Conservation (phyloP, 2,113 vertebrate species). For the Callaeas wilsoni region DNA sequence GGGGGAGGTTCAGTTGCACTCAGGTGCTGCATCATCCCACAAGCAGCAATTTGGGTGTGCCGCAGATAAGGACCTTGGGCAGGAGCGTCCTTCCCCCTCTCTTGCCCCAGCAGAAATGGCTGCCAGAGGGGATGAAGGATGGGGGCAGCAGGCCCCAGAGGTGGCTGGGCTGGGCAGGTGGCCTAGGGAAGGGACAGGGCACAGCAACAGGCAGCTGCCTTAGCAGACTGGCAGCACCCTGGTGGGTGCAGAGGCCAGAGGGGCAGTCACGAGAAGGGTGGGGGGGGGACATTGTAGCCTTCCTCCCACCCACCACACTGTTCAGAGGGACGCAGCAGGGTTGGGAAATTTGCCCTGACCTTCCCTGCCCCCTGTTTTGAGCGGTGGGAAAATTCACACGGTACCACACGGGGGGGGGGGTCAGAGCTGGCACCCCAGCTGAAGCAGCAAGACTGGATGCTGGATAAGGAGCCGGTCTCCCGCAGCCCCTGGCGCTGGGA, state of each 20-base stretch:
- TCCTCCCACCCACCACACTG: background rate
- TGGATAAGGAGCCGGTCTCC: background rate
- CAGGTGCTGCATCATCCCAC: accelerated
- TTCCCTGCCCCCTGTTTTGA: background rate
- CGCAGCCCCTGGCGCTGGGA: background rate
- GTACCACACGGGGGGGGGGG: background rate
- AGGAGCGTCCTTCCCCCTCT: background rate
- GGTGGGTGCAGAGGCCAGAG: background rate
- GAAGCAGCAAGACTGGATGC: background rate
- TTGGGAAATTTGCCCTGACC: background rate
- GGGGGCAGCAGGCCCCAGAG: background rate
- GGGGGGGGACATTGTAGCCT: accelerated
- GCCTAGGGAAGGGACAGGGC: background rate
- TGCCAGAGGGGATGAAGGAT: background rate
- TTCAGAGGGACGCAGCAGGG: background rate
- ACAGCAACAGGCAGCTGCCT: background rate
- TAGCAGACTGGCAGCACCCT: background rate
- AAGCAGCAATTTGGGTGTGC: background rate
- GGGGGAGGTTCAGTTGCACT: background rate
- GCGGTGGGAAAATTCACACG: background rate
- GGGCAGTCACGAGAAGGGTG: background rate
- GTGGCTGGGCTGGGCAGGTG: background rate
- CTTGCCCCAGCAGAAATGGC: background rate
- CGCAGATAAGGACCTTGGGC: background rate
- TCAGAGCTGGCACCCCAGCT: background rate